Conservation (phyloP, 2,113 vertebrate species). For the Corvus moneduloides region DNA sequence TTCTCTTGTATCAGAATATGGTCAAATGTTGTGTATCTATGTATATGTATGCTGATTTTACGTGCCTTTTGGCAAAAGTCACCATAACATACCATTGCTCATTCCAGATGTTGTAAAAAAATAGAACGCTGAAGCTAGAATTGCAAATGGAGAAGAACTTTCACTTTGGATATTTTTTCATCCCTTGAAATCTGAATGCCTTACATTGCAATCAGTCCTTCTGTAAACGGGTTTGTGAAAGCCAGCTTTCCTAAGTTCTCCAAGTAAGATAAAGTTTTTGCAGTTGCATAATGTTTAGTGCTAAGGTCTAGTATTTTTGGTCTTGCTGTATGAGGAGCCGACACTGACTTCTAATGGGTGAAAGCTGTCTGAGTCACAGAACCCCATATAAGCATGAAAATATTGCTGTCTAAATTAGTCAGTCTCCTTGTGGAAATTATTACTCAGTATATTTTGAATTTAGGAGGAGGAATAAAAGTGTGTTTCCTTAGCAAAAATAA, state of each 20-base stretch:
- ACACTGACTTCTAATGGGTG: background rate
- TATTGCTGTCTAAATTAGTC: background rate
- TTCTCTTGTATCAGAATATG: conserved; percentile 6
- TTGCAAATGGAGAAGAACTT: background rate
- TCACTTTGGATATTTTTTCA: background rate
- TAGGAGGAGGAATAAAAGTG: background rate
- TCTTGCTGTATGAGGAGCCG: background rate
- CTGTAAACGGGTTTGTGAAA: background rate
- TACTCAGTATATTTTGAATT: background rate
- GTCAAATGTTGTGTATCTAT: background rate
- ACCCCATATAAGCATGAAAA: background rate
- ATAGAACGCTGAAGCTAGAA: background rate
- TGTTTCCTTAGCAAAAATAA: background rate
- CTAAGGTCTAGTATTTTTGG: background rate
- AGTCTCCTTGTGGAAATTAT: background rate
- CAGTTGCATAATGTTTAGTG: background rate
- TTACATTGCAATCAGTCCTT: background rate
- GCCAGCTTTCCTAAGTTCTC: background rate
- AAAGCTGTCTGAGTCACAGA: background rate
- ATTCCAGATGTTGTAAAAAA: background rate
- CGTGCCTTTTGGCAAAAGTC: conserved; percentile 7
- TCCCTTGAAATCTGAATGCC: background rate
- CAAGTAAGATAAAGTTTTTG: background rate
- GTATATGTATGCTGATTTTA: background rate
- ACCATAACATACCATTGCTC: background rate